Conservation (phyloP, 35 echinoderm and acorn worm species). For the Stichopus chloronotus region DNA sequence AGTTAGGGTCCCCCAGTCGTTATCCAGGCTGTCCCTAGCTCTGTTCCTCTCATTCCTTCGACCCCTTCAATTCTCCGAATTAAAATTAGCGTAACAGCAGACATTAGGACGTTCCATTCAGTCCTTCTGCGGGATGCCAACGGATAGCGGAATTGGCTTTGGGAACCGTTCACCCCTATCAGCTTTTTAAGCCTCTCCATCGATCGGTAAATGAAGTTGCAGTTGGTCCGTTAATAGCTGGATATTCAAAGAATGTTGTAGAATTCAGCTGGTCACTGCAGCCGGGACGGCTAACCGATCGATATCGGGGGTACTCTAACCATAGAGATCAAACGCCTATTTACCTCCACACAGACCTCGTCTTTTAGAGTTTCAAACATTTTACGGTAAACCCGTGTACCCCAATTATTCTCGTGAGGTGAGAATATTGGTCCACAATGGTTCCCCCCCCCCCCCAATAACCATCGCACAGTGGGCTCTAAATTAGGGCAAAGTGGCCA, state of each 20-base stretch:
- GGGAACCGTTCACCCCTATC: conserved; percentile 17
- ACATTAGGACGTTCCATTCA: not conserved
- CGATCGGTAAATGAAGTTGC: conserved; percentile 15
- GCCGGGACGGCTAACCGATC: not conserved
- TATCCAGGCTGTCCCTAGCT: too few species aligned
- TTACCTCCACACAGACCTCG: not conserved
- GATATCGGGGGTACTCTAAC: conserved; percentile 11
- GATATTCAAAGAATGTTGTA: conserved; percentile 52
- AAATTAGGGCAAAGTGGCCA: not conserved
- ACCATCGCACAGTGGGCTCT: not conserved
- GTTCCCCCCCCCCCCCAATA: too few species aligned
- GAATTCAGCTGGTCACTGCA: not conserved
- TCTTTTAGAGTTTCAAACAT: not conserved
- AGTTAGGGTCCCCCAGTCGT: too few species aligned
- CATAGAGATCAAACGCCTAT: not conserved
- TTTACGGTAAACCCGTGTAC: not conserved
- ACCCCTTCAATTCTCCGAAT: conserved; percentile 17
- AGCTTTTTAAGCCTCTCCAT: conserved; percentile 1
- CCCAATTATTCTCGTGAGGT: not conserved
- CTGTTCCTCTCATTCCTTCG: not conserved
- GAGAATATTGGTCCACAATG: not conserved
- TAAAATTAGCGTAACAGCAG: conserved; percentile 27
- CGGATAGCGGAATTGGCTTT: conserved; percentile 8
- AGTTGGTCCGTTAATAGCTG: conserved; percentile 34
- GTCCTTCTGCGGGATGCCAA: not conserved